These are phyloP conservation scores for Formica selysi DNA, from an alignment of 1,140 invertebrate species.

Conservation along the genomic window DNA sequence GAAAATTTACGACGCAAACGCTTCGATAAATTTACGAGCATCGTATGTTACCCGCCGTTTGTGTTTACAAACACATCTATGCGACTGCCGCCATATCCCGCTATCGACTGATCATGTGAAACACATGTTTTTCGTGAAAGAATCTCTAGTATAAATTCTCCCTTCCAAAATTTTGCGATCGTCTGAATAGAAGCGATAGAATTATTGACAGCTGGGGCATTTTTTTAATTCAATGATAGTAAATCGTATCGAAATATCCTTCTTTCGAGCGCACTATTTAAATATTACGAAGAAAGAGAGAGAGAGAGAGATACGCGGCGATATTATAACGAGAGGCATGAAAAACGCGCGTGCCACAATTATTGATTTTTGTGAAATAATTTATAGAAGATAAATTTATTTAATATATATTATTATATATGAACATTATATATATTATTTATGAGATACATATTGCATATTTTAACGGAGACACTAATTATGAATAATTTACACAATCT, in stretches of 20 bases:
- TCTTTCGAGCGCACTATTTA: neutral
- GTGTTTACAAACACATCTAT: constrained; percentile 71
- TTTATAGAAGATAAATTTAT: constrained; percentile 17
- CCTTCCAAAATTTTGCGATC: constrained; percentile 1
- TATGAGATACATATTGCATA: constrained; percentile 35
- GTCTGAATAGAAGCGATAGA: constrained; percentile 5
- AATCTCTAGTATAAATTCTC: constrained; percentile 36
- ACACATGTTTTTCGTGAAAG: constrained; percentile 37
- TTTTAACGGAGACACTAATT: constrained; percentile 17
- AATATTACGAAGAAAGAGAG: neutral
- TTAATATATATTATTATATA: constrained; percentile 4
- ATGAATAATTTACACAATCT: constrained; percentile 3
- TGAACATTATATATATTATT: constrained; percentile 21
- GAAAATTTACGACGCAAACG: constrained; percentile 78
- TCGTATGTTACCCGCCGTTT: constrained; percentile 62
- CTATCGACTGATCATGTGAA: constrained; percentile 54
- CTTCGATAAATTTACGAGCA: constrained; percentile 77
- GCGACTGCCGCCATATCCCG: neutral
- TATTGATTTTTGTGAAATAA: constrained; percentile 30
- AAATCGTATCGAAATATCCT: neutral
- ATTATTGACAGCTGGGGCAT: constrained; percentile 16
- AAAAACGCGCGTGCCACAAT: neutral
- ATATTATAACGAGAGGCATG: constrained; percentile 7
- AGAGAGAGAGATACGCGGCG: neutral
- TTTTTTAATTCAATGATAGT: constrained; percentile 17